A percentile compares a stretch with the other conserved stretches of the same genome.
Conservation (phyloP, 2,113 vertebrate species). For the Osmerus eperlanus region DNA sequence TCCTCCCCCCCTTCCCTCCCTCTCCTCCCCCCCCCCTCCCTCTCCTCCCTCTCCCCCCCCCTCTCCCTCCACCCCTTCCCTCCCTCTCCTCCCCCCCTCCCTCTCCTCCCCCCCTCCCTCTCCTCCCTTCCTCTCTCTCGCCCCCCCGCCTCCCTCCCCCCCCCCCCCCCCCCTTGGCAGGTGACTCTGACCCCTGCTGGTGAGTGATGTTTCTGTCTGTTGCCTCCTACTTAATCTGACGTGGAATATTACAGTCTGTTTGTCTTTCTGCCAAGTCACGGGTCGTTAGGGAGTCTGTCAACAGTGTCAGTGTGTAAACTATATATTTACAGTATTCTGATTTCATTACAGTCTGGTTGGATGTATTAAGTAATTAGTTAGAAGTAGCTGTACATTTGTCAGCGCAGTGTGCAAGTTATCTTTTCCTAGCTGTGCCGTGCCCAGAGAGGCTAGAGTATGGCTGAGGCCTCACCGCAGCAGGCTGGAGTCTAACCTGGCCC, state of each 20-base stretch:
- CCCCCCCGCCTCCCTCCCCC: constrained; percentile 54
- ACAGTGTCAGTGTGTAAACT: not conserved
- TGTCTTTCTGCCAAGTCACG: not conserved
- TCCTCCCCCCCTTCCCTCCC: constrained; percentile 56
- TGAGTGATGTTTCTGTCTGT: not conserved
- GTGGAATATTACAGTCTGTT: not conserved
- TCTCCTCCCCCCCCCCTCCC: not conserved
- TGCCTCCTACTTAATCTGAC: not conserved
- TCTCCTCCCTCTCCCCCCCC: too few relatives aligned
- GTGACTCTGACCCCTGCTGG: not conserved
- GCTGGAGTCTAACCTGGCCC: too few relatives aligned
- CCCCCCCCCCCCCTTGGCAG: not conserved
- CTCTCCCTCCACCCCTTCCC: too few relatives aligned
- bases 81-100: too few relatives aligned
- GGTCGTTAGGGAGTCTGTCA: not conserved
- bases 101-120: constrained; percentile 35
- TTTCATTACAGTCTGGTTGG: not conserved
- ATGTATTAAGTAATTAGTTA: not conserved
- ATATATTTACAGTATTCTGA: not conserved
- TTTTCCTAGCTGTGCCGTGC: not conserved
- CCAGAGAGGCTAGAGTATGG: too few relatives aligned
- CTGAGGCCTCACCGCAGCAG: too few relatives aligned
- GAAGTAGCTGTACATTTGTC: not conserved
- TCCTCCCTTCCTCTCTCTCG: constrained; percentile 40
- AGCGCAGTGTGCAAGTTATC: not conserved